Base-by-base conservation (phyloP, 1,140 invertebrate genomes). In the Trachymyrmex cornetzi region DNA sequence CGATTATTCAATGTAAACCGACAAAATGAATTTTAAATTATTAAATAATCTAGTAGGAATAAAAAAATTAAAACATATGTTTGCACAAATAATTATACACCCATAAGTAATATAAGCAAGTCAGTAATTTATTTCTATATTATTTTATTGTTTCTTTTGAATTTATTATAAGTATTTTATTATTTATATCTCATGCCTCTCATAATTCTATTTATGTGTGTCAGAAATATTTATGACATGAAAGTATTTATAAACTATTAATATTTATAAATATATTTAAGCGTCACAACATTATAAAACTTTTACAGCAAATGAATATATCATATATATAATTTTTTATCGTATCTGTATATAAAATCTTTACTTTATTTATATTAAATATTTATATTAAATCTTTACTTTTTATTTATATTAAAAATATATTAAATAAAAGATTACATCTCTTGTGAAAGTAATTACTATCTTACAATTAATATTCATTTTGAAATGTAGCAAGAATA, bases 381-480 rank as follows among this genome's bases (percentile, higher is more conserved):
- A 34, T 34, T 34, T 34, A 34, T 34, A 34, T 34, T 6, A 2
- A 34, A 34, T 34, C 5, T 34, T 5, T 34, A 34, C 30, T 34
- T 34, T 34, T 34, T 34, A 34, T 34, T 34, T 34, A 34, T 6
- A 34, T 34, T 34, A 34, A 34, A 34, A 34, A 34, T 48, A n/a
- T 2, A 34, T 50, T 64, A 34, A 64, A 79, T 66, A 79, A 79
- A 11, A 11, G 24, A 64, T 48, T 48, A 77, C 4, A 3, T 77
- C 9, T 24, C 14, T 64, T 48, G 50, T 12, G 0, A 64, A 50
- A 79, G 12, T 27, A 64, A 79, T 79, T 0, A n/a, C 5, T 11
- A 50, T 79, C n/a, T 64, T 64, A 50, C 6, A 19, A 27, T 64
- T 48, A 64, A 64, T 64, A 77, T 64, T 77, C 63, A 27, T 9